Evolutionary conservation across 2,888 invertebrate species (phyloP).

Genomic region (Timandra comae): DNA sequence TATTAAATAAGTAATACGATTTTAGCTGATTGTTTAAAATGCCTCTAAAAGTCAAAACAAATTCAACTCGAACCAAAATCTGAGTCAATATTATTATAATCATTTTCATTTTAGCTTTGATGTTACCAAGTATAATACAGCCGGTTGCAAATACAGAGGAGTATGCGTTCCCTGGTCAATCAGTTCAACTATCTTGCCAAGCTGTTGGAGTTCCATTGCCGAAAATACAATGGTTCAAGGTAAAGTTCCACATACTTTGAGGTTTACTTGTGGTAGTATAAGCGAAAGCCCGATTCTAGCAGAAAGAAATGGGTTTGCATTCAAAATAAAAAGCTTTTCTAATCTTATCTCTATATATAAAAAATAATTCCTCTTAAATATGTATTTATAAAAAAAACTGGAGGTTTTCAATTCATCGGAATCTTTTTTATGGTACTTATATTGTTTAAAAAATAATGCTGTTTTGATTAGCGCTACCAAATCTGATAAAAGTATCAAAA

Average conservation of each 20-base stretch:
- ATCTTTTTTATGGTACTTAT: no score
- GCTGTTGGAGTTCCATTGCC: constrained; percentile 80
- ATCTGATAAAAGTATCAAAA: no score
- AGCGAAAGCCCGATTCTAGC: background rate
- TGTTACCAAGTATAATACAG: constrained; percentile 32
- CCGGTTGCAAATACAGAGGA: constrained; percentile 29
- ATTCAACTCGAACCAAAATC: no score
- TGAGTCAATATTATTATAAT: no score
- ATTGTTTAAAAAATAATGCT: no score
- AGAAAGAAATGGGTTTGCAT: background rate
- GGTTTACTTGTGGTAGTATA: background rate
- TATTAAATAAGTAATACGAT: no score
- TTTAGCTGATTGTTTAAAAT: no score
- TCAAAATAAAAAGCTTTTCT: background rate
- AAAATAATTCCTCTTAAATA: no score
- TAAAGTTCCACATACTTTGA: constrained; percentile 35
- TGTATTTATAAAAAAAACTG: no score
- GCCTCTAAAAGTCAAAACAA: no score
- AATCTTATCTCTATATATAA: background rate
- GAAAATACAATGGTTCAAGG: constrained; percentile 82
- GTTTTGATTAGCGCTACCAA: no score
- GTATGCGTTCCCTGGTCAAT: constrained; percentile 33
- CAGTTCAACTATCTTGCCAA: constrained; percentile 63
- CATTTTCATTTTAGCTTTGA: constrained; percentile 34
- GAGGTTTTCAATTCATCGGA: no score